Conservation (phyloP, 2,888 invertebrate species). For the Drosophila subquinaria region DNA sequence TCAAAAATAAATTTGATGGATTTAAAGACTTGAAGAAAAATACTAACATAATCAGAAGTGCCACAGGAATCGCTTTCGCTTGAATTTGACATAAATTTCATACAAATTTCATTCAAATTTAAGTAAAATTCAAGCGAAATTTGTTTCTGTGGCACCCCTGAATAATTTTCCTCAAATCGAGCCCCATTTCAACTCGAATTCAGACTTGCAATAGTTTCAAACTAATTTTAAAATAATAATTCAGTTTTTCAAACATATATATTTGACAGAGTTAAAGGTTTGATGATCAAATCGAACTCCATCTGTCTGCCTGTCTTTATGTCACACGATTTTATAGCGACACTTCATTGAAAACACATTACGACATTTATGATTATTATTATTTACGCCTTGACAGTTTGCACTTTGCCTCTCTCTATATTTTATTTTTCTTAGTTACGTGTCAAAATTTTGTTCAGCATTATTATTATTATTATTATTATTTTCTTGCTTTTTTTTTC, state of each 20-base stretch:
- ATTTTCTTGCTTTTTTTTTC: constrained; percentile 26
- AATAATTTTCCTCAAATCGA: too few relatives aligned
- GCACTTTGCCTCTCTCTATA: constrained; percentile 5
- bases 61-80: too few relatives aligned
- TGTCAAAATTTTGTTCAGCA: constrained; percentile 33
- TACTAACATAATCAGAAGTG: too few relatives aligned
- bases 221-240: neutral
- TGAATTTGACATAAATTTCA: too few relatives aligned
- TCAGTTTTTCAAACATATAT: neutral
- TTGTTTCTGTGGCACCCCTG: too few relatives aligned
- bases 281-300: neutral
- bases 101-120: too few relatives aligned
- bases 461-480: constrained; percentile 17
- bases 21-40: too few relatives aligned
- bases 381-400: constrained; percentile 25
- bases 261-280: too few relatives aligned
- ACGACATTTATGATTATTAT: constrained; percentile 15
- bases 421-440: constrained; percentile 35
- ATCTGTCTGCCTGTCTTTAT: neutral
- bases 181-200: neutral
- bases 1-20: too few relatives aligned
- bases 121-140: too few relatives aligned
- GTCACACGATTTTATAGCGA: neutral
- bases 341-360: constrained; percentile 16
- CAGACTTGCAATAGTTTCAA: neutral